Conservation (phyloP, 2,888 invertebrate species). For the Cephalotes varians region DNA sequence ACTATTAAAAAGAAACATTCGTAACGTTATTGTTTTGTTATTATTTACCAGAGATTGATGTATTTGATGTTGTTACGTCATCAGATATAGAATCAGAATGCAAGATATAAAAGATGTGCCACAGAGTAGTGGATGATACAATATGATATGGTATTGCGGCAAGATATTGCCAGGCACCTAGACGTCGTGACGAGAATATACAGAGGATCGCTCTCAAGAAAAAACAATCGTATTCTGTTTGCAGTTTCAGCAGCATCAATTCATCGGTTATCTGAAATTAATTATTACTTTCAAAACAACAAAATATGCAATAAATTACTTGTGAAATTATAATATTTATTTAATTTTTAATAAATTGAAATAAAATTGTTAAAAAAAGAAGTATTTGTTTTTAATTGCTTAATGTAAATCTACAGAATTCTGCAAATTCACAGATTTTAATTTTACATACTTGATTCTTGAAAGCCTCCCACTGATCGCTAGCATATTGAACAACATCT, state of each 20-base stretch:
- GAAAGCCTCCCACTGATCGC: slow-evolving; percentile 90
- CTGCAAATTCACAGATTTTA: background rate
- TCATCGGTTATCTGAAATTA: slow-evolving; percentile 83
- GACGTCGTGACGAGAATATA: slow-evolving; percentile 90
- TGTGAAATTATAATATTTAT: slow-evolving; percentile 21
- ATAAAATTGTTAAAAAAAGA: background rate
- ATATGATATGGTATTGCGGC: slow-evolving; percentile 90
- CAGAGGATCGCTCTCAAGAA: slow-evolving; percentile 90
- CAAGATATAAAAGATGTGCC: slow-evolving; percentile 89
- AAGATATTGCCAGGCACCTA: slow-evolving; percentile 94
- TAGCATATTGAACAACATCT: slow-evolving; percentile 91
- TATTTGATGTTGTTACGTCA: slow-evolving; percentile 74
- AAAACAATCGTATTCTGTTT: slow-evolving; percentile 91
- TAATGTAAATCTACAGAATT: background rate
- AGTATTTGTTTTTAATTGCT: background rate
- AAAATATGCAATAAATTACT: background rate
- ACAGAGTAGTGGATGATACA: slow-evolving; percentile 88
- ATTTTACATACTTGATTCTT: slow-evolving; percentile 76
- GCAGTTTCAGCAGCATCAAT: slow-evolving; percentile 87
- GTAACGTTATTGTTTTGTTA: slow-evolving; percentile 4
- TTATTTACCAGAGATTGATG: slow-evolving; percentile 63
- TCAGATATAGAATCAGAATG: slow-evolving; percentile 87
- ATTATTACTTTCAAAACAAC: background rate
- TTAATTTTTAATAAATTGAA: background rate
- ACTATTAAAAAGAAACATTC: background rate